Evolutionary conservation across 2,797 vertebrate species (phyloP).

Genomic region (Peromyscus nudipes): DNA sequence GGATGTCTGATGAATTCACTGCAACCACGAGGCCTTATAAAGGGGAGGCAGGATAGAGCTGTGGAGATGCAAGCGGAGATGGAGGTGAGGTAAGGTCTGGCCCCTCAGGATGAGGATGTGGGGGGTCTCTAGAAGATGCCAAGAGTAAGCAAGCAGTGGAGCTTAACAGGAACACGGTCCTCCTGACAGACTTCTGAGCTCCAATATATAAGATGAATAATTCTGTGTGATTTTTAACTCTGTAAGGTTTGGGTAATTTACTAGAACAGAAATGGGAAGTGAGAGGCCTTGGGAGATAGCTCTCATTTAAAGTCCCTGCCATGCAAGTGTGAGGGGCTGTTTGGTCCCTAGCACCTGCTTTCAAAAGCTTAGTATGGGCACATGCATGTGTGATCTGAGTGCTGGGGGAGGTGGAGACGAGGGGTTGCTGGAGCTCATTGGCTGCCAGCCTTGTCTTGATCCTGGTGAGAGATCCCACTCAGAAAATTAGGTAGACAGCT

Average conservation of each 20-base stretch:
- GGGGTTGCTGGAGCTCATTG: neutral
- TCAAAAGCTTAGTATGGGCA: neutral
- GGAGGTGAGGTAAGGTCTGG: accelerated
- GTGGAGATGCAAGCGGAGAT: neutral
- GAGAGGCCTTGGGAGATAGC: neutral
- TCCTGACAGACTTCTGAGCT: neutral
- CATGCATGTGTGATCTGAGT: too few species aligned
- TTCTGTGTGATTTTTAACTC: neutral
- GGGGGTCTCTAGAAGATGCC: neutral
- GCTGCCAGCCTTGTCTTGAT: neutral
- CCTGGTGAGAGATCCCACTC: neutral
- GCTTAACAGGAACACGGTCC: neutral
- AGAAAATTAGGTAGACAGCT: neutral
- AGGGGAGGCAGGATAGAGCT: neutral
- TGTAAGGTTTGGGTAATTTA: neutral
- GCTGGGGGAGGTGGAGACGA: neutral
- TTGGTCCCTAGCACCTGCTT: neutral
- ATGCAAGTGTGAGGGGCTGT: too few species aligned
- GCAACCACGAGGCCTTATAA: neutral
- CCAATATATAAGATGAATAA: neutral
- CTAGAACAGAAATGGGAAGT: neutral
- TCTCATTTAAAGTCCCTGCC: neutral
- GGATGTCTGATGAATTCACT: neutral
- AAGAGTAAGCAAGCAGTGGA: neutral
- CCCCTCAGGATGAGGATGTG: neutral